Evolutionary conservation across 2,888 invertebrate species (phyloP).

Genomic region (Trissolcus japonicus): DNA sequence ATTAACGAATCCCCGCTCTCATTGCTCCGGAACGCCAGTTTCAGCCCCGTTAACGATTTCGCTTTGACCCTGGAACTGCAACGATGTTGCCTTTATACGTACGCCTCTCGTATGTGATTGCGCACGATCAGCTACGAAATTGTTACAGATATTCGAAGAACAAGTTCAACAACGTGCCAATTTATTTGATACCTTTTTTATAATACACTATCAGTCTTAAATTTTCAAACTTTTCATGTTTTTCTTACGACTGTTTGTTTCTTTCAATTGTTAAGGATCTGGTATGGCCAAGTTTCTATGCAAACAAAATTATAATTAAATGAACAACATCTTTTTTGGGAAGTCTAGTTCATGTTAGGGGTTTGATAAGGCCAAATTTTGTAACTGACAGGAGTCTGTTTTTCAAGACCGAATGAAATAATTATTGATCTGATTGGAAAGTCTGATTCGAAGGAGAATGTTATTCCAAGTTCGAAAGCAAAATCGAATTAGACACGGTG

Average conservation of each 20-base stretch:
- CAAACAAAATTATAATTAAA: no score
- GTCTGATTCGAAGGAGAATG: not conserved
- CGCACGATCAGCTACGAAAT: slow-evolving; percentile 51
- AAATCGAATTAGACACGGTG: slow-evolving; percentile 67
- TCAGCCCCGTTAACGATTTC: slow-evolving; percentile 57
- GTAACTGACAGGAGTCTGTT: no score
- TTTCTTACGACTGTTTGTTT: no score
- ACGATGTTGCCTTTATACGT: slow-evolving; percentile 22
- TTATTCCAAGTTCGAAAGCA: slow-evolving; percentile 18
- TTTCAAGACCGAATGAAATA: not conserved
- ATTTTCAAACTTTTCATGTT: not conserved
- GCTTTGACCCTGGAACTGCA: slow-evolving; percentile 48
- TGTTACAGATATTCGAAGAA: slow-evolving; percentile 46
- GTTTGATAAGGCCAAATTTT: no score
- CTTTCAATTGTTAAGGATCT: not conserved
- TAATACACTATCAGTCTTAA: not conserved
- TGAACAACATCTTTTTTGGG: no score
- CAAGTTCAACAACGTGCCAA: slow-evolving; percentile 42
- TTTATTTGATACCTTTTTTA: slow-evolving; percentile 9
- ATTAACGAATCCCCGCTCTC: slow-evolving; percentile 65
- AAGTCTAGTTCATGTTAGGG: no score
- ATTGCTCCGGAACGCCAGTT: slow-evolving; percentile 61
- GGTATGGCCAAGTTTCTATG: not conserved
- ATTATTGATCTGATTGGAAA: not conserved
- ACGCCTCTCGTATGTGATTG: slow-evolving; percentile 42